Percentiles rank a stretch among this genome's conserved stretches.
phyloP scores from a whole-genome alignment of 2,888 invertebrate genomes.

The Andrena marginata region DNA sequence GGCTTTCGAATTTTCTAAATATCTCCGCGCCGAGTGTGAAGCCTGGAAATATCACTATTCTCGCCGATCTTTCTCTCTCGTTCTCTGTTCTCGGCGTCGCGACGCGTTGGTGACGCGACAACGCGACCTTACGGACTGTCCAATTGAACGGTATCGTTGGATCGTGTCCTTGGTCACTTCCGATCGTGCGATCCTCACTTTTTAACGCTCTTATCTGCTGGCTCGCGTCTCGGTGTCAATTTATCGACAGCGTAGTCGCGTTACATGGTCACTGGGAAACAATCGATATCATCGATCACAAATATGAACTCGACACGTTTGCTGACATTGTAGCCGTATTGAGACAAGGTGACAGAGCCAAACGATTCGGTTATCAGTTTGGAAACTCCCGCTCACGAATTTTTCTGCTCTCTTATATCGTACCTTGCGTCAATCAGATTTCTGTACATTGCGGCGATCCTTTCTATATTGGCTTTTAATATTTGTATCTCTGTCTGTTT shows the following conservation, averaged over 20 bases:
- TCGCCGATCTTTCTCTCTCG: too few relatives aligned
- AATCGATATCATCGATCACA: constrained; percentile 36
- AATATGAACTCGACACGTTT: constrained; percentile 23
- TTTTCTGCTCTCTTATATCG: not conserved
- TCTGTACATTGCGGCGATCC: not conserved
- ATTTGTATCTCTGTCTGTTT: not conserved
- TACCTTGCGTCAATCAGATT: not conserved
- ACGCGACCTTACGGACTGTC: too few relatives aligned
- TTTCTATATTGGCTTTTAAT: not conserved
- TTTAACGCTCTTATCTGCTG: not conserved
- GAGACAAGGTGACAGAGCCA: not conserved
- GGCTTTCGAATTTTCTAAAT: not conserved
- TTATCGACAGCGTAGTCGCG: not conserved
- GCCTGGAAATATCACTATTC: too few relatives aligned
- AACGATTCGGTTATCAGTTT: not conserved
- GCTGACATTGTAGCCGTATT: constrained; percentile 20
- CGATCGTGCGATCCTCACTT: not conserved
- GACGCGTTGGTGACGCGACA: too few relatives aligned
- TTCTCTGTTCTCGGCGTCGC: too few relatives aligned
- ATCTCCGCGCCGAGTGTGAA: not conserved
- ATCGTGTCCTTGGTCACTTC: not conserved
- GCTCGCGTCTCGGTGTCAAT: not conserved
- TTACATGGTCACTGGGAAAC: not conserved
- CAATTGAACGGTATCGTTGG: not conserved
- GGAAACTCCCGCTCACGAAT: not conserved